These are phyloP conservation scores for Macrophya annulata DNA, from an alignment of 2,888 invertebrate species.

Conservation along the genomic window DNA sequence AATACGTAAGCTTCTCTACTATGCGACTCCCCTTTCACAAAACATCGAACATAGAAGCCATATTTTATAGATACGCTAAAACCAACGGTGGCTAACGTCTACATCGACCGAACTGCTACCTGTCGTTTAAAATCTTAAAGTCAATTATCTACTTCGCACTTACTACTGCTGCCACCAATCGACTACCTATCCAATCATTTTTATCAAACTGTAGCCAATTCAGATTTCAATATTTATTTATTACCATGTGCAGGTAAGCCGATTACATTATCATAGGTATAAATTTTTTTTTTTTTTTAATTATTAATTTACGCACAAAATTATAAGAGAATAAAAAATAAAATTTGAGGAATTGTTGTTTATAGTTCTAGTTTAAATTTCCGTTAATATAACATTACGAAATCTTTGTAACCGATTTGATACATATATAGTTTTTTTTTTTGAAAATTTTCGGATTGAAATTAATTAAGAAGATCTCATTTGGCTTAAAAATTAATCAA, in stretches of 20 bases:
- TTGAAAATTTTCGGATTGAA: not conserved
- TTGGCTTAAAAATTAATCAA: not conserved
- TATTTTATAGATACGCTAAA: not conserved
- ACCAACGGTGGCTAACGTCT: not conserved
- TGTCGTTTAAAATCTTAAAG: not conserved
- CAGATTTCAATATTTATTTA: not conserved
- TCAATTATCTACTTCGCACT: not conserved
- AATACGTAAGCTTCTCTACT: not conserved
- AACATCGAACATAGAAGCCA: not conserved
- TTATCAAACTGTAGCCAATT: not conserved
- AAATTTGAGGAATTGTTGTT: no score
- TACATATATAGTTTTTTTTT: no score
- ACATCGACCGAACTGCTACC: not conserved
- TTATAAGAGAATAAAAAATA: no score
- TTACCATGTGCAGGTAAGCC: not conserved
- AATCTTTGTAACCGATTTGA: not conserved
- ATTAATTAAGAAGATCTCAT: not conserved
- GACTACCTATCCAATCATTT: not conserved
- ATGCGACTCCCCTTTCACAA: conserved; percentile 22
- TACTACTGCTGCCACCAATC: not conserved
- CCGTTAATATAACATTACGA: not conserved
- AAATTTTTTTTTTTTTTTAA: not conserved
- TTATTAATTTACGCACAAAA: not conserved
- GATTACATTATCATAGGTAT: not conserved
- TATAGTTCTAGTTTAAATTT: no score